Evolutionary conservation across 2,888 invertebrate genomes (phyloP).

Genomic region (Coenonympha glycerion): DNA sequence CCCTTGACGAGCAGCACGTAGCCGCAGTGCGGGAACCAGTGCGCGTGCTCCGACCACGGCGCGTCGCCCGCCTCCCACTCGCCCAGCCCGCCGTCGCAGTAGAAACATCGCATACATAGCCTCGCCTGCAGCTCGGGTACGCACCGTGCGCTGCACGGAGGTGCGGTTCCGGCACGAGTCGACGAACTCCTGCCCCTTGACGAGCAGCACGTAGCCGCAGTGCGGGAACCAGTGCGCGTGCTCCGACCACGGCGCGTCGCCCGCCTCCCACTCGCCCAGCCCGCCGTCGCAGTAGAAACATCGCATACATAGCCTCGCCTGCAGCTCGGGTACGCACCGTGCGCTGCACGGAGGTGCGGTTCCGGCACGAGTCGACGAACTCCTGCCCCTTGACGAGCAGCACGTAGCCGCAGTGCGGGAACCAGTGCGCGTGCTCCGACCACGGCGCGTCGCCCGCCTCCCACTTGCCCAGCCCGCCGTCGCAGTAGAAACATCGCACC

Average conservation of each 20-base stretch:
- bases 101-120: background rate
- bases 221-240: slow-evolving; percentile 95
- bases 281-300: slow-evolving; percentile 97
- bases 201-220: slow-evolving; percentile 88
- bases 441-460: too few relatives aligned
- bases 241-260: slow-evolving; percentile 94
- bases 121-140: slow-evolving; percentile 16
- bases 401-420: too few relatives aligned
- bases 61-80: too few relatives aligned
- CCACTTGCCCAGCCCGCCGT: background rate
- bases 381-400: too few relatives aligned
- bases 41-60: too few relatives aligned
- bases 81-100: background rate
- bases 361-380: too few relatives aligned
- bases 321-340: too few relatives aligned
- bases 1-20: too few relatives aligned
- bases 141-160: slow-evolving; percentile 43
- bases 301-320: too few relatives aligned
- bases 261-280: slow-evolving; percentile 81
- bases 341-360: too few relatives aligned
- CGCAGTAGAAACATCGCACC: background rate
- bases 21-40: too few relatives aligned
- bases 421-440: too few relatives aligned
- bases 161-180: slow-evolving; percentile 53
- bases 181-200: slow-evolving; percentile 88